Evolutionary conservation across 2,113 vertebrate species (phyloP).

Genomic region (Platycercus adscitus): DNA sequence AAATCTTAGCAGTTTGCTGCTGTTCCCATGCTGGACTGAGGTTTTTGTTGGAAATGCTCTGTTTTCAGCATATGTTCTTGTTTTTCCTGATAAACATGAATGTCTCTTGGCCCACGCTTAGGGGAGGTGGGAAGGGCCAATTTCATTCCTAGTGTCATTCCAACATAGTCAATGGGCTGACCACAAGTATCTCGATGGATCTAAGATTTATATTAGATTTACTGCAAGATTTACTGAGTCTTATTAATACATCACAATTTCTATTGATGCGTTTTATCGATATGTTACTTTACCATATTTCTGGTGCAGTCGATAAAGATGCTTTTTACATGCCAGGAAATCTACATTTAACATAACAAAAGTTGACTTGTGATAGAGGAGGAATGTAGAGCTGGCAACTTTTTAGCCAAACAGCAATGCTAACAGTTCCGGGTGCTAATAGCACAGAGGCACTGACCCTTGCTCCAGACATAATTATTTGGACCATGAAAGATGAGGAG

Average conservation of each 20-base stretch:
- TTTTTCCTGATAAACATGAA: conserved; percentile 68
- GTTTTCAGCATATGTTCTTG: conserved; percentile 73
- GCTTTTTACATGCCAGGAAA: background rate
- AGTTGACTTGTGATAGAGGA: background rate
- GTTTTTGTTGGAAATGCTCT: conserved; percentile 68
- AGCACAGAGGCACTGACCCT: background rate
- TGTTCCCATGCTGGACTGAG: conserved; percentile 36
- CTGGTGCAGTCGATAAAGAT: background rate
- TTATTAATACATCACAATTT: background rate
- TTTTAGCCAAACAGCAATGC: background rate
- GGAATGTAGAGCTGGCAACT: background rate
- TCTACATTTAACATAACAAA: background rate
- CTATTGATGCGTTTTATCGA: background rate
- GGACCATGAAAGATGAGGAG: background rate
- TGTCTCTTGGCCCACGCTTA: conserved; percentile 55
- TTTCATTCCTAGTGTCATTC: conserved; percentile 40
- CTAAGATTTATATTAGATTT: background rate
- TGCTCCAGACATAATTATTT: conserved; percentile 7
- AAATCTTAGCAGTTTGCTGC: conserved; percentile 23
- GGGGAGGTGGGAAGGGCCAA: conserved; percentile 12
- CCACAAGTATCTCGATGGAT: background rate
- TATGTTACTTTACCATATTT: background rate
- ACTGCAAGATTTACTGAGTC: background rate
- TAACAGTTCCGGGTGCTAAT: background rate
- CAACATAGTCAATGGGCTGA: background rate